Evolutionary conservation across 2,797 vertebrate genomes (phyloP).

Genomic region (Sarcoramphus papa): DNA sequence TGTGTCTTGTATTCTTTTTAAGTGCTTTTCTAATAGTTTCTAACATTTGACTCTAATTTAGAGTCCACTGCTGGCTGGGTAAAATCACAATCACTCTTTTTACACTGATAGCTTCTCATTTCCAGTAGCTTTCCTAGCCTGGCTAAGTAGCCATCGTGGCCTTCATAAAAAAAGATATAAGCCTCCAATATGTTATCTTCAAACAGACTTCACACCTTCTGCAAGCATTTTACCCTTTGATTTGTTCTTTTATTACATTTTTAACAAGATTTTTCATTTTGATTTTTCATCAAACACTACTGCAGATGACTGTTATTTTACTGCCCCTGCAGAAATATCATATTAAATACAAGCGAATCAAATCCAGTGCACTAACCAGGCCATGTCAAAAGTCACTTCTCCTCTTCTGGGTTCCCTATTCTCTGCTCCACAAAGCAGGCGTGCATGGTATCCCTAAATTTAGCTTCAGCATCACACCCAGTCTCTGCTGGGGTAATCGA

Average conservation of each 20-base stretch:
- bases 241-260: neutral
- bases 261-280: neutral
- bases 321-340: neutral
- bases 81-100: neutral
- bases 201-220: neutral
- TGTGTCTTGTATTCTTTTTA: neutral
- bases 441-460: neutral
- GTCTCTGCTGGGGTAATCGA: neutral
- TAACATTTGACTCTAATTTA: neutral
- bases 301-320: neutral
- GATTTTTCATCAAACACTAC: neutral
- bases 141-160: neutral
- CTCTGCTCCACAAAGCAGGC: neutral
- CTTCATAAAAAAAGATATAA: neutral
- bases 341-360: rapidly evolving
- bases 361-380: neutral
- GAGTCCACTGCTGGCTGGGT: neutral
- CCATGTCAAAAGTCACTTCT: neutral
- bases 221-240: neutral
- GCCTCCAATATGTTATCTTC: neutral
- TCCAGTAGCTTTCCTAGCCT: neutral
- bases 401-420: neutral
- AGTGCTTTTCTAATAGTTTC: neutral
- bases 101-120: neutral
- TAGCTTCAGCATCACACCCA: neutral